Percentiles rank a stretch among this genome's conserved stretches.
phyloP scores from a whole-genome alignment of 2,113 vertebrate genomes.

The Cercocebus atys region DNA sequence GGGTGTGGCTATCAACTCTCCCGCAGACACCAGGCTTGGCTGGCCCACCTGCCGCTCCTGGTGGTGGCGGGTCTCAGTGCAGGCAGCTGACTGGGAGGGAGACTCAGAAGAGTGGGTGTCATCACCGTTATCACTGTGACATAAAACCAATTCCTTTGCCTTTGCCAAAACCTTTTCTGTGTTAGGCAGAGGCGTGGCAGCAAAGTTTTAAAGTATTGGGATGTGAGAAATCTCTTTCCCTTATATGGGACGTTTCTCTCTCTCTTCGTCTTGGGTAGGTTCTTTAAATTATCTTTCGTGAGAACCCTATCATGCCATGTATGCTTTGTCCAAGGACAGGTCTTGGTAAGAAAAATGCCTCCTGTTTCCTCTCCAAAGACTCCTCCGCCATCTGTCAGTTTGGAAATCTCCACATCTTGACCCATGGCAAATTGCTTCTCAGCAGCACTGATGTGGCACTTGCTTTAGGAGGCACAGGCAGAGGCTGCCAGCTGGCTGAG shows the following conservation, averaged over 20 bases:
- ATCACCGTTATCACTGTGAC: accelerated
- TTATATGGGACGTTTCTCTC: not conserved
- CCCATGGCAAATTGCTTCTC: slow-evolving; percentile 47
- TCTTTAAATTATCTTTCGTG: slow-evolving; percentile 48
- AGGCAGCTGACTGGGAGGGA: not conserved
- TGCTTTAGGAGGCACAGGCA: accelerated
- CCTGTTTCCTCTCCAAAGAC: not conserved
- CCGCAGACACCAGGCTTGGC: not conserved
- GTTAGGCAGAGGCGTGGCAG: not conserved
- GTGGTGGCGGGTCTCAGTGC: not conserved
- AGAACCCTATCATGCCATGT: not conserved
- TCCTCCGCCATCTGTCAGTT: slow-evolving; percentile 3
- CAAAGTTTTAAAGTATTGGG: not conserved
- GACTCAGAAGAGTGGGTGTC: not conserved
- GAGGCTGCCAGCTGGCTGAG: not conserved
- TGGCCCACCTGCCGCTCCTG: not conserved
- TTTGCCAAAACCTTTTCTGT: not conserved
- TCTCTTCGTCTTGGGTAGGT: not conserved
- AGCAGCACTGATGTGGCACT: accelerated
- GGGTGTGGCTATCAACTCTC: no score
- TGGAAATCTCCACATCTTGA: slow-evolving; percentile 65
- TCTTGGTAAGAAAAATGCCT: slow-evolving; percentile 58
- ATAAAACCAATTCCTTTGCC: not conserved
- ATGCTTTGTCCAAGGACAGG: slow-evolving; percentile 50
- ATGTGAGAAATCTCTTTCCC: slow-evolving; percentile 17